Conservation (phyloP, 2,113 vertebrate genomes). For the Ammodytes marinus region DNA sequence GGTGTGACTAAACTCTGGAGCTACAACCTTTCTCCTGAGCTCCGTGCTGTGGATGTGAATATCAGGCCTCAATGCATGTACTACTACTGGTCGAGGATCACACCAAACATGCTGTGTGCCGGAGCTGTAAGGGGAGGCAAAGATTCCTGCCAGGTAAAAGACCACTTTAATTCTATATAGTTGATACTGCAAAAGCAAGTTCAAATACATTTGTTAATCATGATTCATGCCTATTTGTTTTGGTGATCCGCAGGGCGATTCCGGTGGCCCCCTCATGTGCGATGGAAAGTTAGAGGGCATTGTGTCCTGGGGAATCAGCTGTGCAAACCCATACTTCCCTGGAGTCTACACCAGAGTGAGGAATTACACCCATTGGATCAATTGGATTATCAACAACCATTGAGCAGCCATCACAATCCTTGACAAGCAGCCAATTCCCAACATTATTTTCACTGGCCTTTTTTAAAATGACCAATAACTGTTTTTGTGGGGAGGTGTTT, state of each 20-base stretch:
- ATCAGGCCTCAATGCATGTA: slow-evolving; percentile 54
- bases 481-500: too few species aligned
- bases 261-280: slow-evolving; percentile 82
- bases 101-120: slow-evolving; percentile 83
- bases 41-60: slow-evolving; percentile 80
- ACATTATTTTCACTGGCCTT: slow-evolving; percentile 1
- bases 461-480: neutral
- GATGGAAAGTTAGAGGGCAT: slow-evolving; percentile 78
- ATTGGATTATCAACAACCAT: slow-evolving; percentile 27
- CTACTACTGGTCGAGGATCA: slow-evolving; percentile 76
- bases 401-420: neutral
- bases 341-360: slow-evolving; percentile 85
- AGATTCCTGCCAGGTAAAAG: slow-evolving; percentile 85
- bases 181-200: too few species aligned
- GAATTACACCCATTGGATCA: slow-evolving; percentile 76
- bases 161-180: too few species aligned
- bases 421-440: neutral
- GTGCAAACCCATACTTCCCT: slow-evolving; percentile 77
- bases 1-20: slow-evolving; percentile 78
- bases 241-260: slow-evolving; percentile 80
- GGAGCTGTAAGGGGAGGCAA: slow-evolving; percentile 80
- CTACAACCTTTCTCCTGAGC: slow-evolving; percentile 71
- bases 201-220: neutral
- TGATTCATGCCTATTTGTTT: neutral
- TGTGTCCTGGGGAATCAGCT: slow-evolving; percentile 87